Conservation (phyloP, 2,113 vertebrate species). For the Sakesphorus luctuosus region DNA sequence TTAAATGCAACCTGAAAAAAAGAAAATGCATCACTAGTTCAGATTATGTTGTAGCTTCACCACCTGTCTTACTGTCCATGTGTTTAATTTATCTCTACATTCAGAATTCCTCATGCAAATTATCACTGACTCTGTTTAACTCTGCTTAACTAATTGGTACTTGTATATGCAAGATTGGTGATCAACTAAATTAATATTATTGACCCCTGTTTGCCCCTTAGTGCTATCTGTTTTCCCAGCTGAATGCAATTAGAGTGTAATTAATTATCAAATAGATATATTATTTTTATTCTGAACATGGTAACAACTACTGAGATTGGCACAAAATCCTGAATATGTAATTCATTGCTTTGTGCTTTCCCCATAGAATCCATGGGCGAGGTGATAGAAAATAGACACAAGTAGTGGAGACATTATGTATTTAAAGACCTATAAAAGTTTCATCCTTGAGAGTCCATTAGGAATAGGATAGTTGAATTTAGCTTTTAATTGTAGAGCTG, state of each 20-base stretch:
- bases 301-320: neutral
- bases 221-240: conserved; percentile 11
- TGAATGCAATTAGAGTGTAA: conserved; percentile 35
- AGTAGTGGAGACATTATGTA: conserved; percentile 32
- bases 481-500: conserved; percentile 37
- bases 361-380: neutral
- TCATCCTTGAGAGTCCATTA: neutral
- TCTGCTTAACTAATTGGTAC: conserved; percentile 51
- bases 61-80: neutral
- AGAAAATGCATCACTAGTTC: neutral
- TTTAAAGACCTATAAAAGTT: conserved; percentile 50
- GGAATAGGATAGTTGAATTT: conserved; percentile 1
- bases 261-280: conserved; percentile 28
- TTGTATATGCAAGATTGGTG: conserved; percentile 18
- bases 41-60: neutral
- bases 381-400: neutral
- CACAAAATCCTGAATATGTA: conserved; percentile 20
- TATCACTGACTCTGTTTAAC: neutral
- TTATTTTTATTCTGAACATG: neutral
- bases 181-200: conserved; percentile 52
- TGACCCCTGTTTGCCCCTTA: conserved; percentile 5
- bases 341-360: neutral
- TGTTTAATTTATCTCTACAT: neutral
- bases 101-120: conserved; percentile 22
- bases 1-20: neutral